These are phyloP conservation scores for Oxygymnocypris stewartii DNA, from an alignment of 2,113 vertebrate genomes.

Conservation along the genomic window DNA sequence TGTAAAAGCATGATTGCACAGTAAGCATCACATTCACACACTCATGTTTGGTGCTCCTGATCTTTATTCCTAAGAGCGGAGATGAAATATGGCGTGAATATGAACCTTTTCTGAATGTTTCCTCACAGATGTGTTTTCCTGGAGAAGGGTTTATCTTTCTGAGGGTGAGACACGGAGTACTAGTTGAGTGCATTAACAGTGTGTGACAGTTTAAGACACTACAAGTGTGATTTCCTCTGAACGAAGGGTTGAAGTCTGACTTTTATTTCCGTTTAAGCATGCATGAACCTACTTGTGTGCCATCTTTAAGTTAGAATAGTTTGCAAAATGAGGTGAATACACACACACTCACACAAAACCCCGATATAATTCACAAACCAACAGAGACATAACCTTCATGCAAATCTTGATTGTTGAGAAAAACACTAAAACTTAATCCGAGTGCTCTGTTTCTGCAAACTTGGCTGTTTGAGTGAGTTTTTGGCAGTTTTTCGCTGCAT, in stretches of 20 bases:
- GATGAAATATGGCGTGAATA: background rate
- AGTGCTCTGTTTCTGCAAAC: background rate
- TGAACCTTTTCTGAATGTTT: slow-evolving; percentile 25
- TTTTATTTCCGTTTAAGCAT: background rate
- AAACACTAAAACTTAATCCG: background rate
- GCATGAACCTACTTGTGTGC: background rate
- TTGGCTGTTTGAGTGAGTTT: background rate
- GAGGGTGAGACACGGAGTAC: slow-evolving; percentile 38
- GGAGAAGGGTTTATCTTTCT: slow-evolving; percentile 36
- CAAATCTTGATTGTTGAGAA: background rate
- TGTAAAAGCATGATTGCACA: background rate
- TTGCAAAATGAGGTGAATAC: background rate
- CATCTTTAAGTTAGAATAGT: background rate
- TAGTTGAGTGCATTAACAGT: background rate
- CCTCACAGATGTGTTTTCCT: slow-evolving; percentile 33
- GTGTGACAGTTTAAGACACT: slow-evolving; percentile 5
- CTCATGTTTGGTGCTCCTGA: background rate
- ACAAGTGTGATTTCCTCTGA: slow-evolving; percentile 1
- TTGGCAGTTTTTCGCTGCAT: background rate
- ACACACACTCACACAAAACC: background rate
- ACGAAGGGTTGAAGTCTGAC: background rate
- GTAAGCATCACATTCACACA: background rate
- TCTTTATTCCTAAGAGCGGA: background rate
- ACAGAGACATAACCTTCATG: background rate
- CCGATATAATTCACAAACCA: background rate